These are phyloP conservation scores for Pemphigus obesinymphae DNA, from an alignment of 1,140 invertebrate species.

Conservation along the genomic window DNA sequence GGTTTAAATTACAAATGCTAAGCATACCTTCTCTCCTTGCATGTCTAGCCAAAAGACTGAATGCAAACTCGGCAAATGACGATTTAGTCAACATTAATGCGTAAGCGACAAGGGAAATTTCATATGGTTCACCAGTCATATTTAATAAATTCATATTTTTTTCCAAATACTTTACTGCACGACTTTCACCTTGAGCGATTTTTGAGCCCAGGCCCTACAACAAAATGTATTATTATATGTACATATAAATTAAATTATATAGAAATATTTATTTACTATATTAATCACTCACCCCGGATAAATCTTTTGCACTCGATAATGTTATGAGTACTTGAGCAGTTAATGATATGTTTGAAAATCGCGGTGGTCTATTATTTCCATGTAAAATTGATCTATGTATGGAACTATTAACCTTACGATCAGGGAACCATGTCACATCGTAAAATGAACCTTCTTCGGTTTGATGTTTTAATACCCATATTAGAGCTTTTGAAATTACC, in stretches of 20 bases:
- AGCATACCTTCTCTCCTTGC: conserved; percentile 60
- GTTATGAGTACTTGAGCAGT: conserved; percentile 86
- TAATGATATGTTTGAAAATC: conserved; percentile 74
- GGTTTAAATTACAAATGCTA: not conserved
- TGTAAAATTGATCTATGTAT: conserved; percentile 51
- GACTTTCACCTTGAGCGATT: conserved; percentile 64
- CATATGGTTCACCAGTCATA: conserved; percentile 68
- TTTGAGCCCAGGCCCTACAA: conserved; percentile 62
- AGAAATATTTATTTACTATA: not conserved
- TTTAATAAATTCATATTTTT: conserved; percentile 71
- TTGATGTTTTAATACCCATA: conserved; percentile 77
- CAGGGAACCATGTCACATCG: conserved; percentile 73
- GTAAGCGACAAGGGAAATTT: conserved; percentile 82
- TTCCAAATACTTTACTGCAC: conserved; percentile 76
- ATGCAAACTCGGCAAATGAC: conserved; percentile 73
- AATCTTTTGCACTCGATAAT: conserved; percentile 73
- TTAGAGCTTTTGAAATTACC: conserved; percentile 71
- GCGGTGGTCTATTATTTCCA: conserved; percentile 51
- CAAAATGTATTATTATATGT: not conserved
- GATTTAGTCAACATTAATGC: conserved; percentile 76
- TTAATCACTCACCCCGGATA: conserved; percentile 59
- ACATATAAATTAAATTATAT: not conserved
- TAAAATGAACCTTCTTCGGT: conserved; percentile 75
- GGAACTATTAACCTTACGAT: conserved; percentile 78
- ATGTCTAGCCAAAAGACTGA: conserved; percentile 63